A percentile compares a stretch with the other conserved stretches of the same genome.
Conservation (phyloP, 1,140 invertebrate species). For the Zaprionus camerounensis region DNA sequence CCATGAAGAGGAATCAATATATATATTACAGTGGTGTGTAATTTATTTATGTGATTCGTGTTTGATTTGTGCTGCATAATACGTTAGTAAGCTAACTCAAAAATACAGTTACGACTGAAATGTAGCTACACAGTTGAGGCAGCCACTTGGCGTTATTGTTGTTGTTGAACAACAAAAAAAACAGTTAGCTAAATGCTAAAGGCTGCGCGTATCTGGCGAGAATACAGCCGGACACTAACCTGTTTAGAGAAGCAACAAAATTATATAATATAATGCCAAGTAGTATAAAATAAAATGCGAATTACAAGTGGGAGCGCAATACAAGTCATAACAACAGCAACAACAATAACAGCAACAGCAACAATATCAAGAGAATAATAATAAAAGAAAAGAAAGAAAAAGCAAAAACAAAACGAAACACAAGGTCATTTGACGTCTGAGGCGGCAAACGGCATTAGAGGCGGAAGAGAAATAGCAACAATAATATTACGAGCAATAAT, state of each 20-base stretch:
- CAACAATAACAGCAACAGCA: constrained; percentile 7
- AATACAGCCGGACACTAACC: constrained; percentile 43
- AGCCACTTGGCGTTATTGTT: constrained; percentile 13
- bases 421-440: constrained; percentile 67
- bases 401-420: constrained; percentile 57
- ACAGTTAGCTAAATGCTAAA: constrained; percentile 60
- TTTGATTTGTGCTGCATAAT: not conserved
- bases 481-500: constrained; percentile 66
- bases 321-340: constrained; percentile 25
- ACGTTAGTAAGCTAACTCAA: constrained; percentile 37
- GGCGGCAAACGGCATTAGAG: constrained; percentile 60
- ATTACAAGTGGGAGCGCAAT: constrained; percentile 72
- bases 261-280: constrained; percentile 67
- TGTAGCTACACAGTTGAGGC: not conserved
- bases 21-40: not conserved
- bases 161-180: constrained; percentile 27
- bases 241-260: constrained; percentile 44
- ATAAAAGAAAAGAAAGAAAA: constrained; percentile 23
- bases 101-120: constrained; percentile 1
- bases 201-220: constrained; percentile 55
- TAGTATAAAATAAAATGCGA: constrained; percentile 64
- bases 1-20: not conserved
- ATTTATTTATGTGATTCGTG: constrained; percentile 1
- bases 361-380: constrained; percentile 52
- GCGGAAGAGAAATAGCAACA: constrained; percentile 74